Conservation (phyloP, 1,140 invertebrate species). For the Drosophila triauraria region DNA sequence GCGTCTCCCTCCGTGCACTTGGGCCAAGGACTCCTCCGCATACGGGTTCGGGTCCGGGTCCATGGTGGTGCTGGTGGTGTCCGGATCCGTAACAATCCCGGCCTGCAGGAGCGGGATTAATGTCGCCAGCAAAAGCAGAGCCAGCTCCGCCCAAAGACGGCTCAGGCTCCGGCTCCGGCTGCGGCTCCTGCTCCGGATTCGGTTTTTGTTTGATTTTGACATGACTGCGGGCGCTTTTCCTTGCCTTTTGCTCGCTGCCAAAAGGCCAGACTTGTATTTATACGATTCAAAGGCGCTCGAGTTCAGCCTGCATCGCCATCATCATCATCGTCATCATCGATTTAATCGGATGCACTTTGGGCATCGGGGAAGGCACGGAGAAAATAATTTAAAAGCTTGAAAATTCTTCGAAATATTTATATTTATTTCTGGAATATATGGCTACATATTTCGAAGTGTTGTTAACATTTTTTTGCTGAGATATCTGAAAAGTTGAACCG, state of each 20-base stretch:
- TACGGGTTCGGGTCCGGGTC: neutral
- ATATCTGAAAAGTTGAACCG: too few relatives aligned
- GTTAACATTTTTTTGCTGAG: too few relatives aligned
- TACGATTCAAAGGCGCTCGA: conserved; percentile 42
- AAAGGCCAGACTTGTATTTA: conserved; percentile 66
- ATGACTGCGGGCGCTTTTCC: conserved; percentile 44
- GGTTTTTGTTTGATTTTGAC: conserved; percentile 48
- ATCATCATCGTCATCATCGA: conserved; percentile 31
- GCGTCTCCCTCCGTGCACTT: conserved; percentile 31
- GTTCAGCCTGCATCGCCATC: conserved; percentile 18
- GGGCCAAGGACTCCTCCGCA: conserved; percentile 1
- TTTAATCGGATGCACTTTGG: conserved; percentile 56
- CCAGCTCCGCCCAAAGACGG: conserved; percentile 17
- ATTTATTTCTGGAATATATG: neutral
- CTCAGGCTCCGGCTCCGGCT: neutral
- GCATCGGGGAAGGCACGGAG: neutral
- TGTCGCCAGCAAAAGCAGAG: conserved; percentile 38
- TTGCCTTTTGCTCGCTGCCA: conserved; percentile 41
- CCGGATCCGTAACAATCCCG: conserved; percentile 24
- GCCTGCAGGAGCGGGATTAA: conserved; percentile 53
- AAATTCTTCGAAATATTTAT: too few relatives aligned
- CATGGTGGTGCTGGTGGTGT: conserved; percentile 6
- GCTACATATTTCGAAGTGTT: neutral
- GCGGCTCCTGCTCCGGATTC: neutral
- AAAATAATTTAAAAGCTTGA: neutral